A percentile compares a stretch with the other conserved stretches of the same genome.
Evolutionary conservation across 2,888 invertebrate genomes (phyloP).

Genomic region (Brassicogethes aeneus): DNA sequence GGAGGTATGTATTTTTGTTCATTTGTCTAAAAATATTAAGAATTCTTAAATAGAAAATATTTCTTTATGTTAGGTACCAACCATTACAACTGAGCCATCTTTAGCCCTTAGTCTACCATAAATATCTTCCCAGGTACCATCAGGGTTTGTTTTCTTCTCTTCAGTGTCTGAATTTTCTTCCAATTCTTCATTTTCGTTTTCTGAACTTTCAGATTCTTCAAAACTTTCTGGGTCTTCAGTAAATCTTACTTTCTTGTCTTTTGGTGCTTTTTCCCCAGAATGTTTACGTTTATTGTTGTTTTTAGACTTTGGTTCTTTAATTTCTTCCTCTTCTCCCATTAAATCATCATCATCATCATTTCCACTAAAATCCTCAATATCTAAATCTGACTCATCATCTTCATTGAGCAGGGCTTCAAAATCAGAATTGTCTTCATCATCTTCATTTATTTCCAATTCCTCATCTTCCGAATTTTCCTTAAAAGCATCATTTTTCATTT

Average conservation of each 20-base stretch:
- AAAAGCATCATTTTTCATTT: background rate
- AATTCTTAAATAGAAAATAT: constrained; percentile 4
- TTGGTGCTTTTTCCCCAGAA: constrained; percentile 13
- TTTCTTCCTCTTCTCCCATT: constrained; percentile 12
- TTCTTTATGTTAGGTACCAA: constrained; percentile 31
- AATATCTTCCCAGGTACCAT: constrained; percentile 75
- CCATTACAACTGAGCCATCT: constrained; percentile 67
- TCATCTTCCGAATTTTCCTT: constrained; percentile 18
- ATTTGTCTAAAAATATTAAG: constrained; percentile 14
- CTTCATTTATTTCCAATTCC: constrained; percentile 20
- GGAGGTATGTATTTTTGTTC: constrained; percentile 73
- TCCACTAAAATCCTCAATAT: constrained; percentile 17
- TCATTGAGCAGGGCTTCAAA: constrained; percentile 1
- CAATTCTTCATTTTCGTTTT: constrained; percentile 16
- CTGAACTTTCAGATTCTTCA: constrained; percentile 13
- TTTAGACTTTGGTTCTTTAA: background rate
- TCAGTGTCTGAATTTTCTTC: constrained; percentile 17
- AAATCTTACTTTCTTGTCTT: constrained; percentile 6
- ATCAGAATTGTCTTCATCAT: constrained; percentile 11
- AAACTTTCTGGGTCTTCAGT: constrained; percentile 6
- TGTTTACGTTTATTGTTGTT: background rate
- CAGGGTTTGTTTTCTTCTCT: constrained; percentile 16
- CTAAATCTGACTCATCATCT: constrained; percentile 11
- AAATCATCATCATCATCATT: constrained; percentile 17
- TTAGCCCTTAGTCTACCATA: constrained; percentile 80